phyloP scores from a whole-genome alignment of 2,113 vertebrate genomes.

The Onychorhynchus coronatus region DNA sequence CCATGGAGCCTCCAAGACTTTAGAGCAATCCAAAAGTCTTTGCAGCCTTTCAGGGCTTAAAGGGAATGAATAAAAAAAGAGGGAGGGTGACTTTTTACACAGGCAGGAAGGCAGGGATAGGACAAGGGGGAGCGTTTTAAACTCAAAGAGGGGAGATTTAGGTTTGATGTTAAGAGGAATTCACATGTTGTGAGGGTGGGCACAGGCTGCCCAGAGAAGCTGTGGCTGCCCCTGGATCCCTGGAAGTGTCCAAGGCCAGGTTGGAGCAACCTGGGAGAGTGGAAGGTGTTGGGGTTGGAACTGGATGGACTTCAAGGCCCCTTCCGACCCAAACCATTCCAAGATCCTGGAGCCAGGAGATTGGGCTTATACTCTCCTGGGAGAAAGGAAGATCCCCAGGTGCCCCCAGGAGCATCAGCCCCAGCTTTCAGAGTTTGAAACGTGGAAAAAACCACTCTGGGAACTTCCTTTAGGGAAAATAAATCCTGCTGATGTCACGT shows the following conservation, averaged over 20 bases:
- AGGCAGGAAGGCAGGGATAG: background rate
- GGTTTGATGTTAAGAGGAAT: background rate
- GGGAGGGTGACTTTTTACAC: no score
- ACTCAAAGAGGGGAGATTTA: background rate
- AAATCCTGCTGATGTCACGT: no score
- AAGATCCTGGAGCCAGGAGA: background rate
- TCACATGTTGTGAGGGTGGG: background rate
- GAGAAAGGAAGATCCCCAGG: no score
- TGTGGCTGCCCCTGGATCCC: no score
- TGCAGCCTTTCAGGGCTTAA: background rate
- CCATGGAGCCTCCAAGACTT: background rate
- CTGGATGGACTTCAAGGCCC: background rate
- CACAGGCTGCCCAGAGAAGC: background rate
- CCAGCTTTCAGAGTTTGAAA: no score
- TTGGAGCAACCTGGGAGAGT: background rate
- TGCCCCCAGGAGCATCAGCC: no score
- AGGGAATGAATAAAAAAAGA: no score
- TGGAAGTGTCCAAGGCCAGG: background rate
- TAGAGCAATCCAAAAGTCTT: background rate
- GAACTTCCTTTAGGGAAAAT: no score
- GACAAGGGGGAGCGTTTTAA: background rate
- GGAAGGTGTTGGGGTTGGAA: no score
- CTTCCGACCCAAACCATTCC: background rate
- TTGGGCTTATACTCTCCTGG: no score
- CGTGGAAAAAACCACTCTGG: no score